phyloP scores from a whole-genome alignment of 2,888 invertebrate genomes.

The Bombylius discolor region DNA sequence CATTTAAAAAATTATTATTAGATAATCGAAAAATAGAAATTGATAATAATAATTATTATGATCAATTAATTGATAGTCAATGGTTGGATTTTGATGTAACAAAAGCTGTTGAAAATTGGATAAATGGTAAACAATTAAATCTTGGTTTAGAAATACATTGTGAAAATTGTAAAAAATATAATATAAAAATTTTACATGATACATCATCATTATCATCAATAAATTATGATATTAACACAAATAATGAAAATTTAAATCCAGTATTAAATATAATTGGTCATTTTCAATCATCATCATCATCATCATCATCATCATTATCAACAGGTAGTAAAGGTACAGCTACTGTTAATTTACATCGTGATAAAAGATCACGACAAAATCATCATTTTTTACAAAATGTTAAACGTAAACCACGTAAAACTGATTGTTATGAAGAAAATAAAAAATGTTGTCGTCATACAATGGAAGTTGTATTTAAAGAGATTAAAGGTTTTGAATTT shows the following conservation, averaged over 20 bases:
- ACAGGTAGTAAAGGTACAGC: background rate
- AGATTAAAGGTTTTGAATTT: slow-evolving; percentile 49
- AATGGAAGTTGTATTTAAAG: slow-evolving; percentile 51
- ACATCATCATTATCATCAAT: slow-evolving; percentile 20
- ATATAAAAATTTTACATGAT: slow-evolving; percentile 21
- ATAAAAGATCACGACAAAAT: slow-evolving; percentile 20
- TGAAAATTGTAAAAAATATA: slow-evolving; percentile 32
- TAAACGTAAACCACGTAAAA: slow-evolving; percentile 33
- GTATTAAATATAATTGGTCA: slow-evolving; percentile 30
- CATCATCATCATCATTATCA: no score
- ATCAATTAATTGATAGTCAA: slow-evolving; percentile 28
- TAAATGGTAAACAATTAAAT: slow-evolving; percentile 35
- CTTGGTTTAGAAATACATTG: slow-evolving; percentile 44
- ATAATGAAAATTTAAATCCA: slow-evolving; percentile 26
- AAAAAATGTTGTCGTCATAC: slow-evolving; percentile 52
- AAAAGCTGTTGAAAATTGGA: slow-evolving; percentile 38
- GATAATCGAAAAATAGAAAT: slow-evolving; percentile 31
- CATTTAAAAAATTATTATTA: slow-evolving; percentile 26
- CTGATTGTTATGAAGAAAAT: slow-evolving; percentile 42
- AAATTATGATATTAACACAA: slow-evolving; percentile 32
- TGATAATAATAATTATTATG: slow-evolving; percentile 15
- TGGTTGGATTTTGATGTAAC: slow-evolving; percentile 51
- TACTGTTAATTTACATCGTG: slow-evolving; percentile 17
- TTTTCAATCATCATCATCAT: background rate
- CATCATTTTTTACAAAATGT: slow-evolving; percentile 12